phyloP scores from a whole-genome alignment of 2,797 vertebrate genomes.

The Margarornis squamiger region DNA sequence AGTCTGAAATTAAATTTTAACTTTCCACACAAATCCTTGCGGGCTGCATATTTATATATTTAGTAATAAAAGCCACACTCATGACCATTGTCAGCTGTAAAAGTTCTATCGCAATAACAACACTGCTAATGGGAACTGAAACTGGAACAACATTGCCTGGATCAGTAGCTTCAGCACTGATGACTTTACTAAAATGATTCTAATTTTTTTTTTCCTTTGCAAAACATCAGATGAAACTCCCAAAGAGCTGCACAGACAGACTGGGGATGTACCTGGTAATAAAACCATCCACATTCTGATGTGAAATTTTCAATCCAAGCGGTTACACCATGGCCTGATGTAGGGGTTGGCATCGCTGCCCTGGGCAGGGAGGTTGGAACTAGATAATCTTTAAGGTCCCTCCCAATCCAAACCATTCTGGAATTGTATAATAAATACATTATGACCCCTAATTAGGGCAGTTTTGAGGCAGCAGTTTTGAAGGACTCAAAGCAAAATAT shows the following conservation, averaged over 20 bases:
- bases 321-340: neutral
- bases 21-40: conserved; percentile 49
- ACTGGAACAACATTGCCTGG: neutral
- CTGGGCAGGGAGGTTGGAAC: neutral
- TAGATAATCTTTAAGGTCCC: neutral
- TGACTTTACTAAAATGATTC: neutral
- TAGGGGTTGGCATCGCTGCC: neutral
- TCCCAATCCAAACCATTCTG: neutral
- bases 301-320: neutral
- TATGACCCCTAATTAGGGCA: neutral
- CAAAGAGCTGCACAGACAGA: neutral
- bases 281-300: neutral
- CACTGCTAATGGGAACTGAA: conserved; percentile 32
- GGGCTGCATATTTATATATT: conserved; percentile 40
- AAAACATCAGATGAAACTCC: neutral
- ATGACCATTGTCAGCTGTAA: conserved; percentile 1
- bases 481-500: conserved; percentile 26
- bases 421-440: neutral
- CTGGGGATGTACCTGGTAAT: neutral
- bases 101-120: conserved; percentile 5
- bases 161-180: neutral
- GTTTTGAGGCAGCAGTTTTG: neutral
- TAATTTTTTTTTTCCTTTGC: neutral
- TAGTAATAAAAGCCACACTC: conserved; percentile 57
- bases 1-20: conserved; percentile 50